Evolutionary conservation across 2,888 invertebrate species (phyloP).

Genomic region (Stenchaetothrips biformis): DNA sequence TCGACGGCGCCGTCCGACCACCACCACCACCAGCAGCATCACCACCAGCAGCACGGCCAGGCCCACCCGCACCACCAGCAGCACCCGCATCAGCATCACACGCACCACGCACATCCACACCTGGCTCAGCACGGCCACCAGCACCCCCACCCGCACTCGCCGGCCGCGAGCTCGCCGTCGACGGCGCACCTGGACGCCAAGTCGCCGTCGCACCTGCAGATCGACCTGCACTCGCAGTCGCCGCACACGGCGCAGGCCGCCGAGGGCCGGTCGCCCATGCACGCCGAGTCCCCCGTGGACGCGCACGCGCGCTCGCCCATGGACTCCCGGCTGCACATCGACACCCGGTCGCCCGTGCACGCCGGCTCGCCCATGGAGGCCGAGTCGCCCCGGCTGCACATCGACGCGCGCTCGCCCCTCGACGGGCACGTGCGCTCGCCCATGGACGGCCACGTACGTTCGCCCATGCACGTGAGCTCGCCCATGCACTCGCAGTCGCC

Average conservation of each 20-base stretch:
- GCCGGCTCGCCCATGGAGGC: constrained; percentile 23
- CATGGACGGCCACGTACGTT: constrained; percentile 36
- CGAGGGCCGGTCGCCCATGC: background rate
- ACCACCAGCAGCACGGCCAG: constrained; percentile 40
- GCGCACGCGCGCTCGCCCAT: constrained; percentile 30
- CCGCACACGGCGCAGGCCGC: constrained; percentile 32
- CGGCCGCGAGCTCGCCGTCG: constrained; percentile 31
- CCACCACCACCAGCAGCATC: constrained; percentile 50
- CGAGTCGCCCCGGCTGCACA: constrained; percentile 8
- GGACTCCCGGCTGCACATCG: constrained; percentile 39
- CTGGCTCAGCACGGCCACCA: constrained; percentile 29
- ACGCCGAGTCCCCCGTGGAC: constrained; percentile 16
- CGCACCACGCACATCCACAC: constrained; percentile 29
- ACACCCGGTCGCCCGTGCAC: constrained; percentile 41
- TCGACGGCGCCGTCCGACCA: constrained; percentile 40
- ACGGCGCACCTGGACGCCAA: constrained; percentile 43
- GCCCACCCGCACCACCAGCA: background rate
- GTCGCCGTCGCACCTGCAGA: constrained; percentile 44
- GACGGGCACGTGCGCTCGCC: constrained; percentile 2
- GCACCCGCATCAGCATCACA: constrained; percentile 20
- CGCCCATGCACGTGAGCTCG: constrained; percentile 39
- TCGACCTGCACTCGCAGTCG: constrained; percentile 33
- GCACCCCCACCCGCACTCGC: constrained; percentile 17
- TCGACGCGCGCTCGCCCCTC: constrained; percentile 18
- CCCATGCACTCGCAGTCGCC: constrained; percentile 22